phyloP scores from a whole-genome alignment of 2,888 invertebrate genomes.

The Nebria salina region DNA sequence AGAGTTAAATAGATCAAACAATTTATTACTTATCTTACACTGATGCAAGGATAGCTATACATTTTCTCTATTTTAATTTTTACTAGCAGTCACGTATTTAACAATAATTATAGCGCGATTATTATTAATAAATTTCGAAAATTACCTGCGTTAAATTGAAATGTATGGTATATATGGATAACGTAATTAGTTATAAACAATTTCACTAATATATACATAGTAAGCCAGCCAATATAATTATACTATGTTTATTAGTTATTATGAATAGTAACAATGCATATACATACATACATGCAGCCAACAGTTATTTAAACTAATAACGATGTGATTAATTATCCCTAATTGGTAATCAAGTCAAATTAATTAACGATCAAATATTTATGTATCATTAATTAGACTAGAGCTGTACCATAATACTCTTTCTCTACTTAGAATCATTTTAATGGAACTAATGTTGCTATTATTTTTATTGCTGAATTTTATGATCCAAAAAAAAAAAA shows the following conservation, averaged over 20 bases:
- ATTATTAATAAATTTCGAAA: no score
- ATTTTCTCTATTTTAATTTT: no score
- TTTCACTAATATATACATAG: not conserved
- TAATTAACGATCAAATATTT: constrained; percentile 36
- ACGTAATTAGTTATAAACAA: constrained; percentile 12
- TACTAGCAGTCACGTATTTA: no score
- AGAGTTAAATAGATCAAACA: not conserved
- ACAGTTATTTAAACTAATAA: constrained; percentile 27
- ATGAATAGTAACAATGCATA: not conserved
- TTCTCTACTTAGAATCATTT: not conserved
- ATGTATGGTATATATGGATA: not conserved
- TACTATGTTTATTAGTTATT: not conserved
- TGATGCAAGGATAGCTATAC: no score
- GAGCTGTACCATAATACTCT: not conserved
- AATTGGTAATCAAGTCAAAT: constrained; percentile 39
- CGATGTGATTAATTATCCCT: constrained; percentile 32
- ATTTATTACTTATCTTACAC: not conserved
- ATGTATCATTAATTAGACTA: constrained; percentile 25
- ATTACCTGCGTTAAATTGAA: no score
- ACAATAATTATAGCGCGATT: no score
- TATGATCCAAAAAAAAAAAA: not conserved
- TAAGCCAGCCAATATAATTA: not conserved
- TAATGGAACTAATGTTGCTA: constrained; percentile 8
- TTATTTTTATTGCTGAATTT: constrained; percentile 34
- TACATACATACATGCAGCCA: not conserved